Evolutionary conservation across 2,113 vertebrate species (phyloP).

Genomic region (Eupsittula cactorum): DNA sequence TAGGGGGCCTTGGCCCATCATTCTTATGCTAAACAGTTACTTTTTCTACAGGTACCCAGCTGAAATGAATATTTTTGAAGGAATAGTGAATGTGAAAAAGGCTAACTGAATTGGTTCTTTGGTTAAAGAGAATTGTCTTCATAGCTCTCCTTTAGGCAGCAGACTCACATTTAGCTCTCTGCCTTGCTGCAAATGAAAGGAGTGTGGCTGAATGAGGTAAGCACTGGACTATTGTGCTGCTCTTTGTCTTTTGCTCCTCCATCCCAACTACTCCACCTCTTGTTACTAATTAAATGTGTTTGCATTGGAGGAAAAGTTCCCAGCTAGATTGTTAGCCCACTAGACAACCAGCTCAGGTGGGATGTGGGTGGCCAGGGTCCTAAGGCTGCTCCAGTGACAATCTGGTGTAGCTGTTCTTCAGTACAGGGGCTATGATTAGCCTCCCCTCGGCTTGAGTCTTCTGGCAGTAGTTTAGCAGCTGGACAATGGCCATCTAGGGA

Average conservation of each 20-base stretch:
- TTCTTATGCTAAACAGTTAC: conserved; percentile 64
- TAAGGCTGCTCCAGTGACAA: not conserved
- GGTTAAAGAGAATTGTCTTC: conserved; percentile 14
- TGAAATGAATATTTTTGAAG: conserved; percentile 45
- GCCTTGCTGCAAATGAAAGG: not conserved
- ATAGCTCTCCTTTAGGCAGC: not conserved
- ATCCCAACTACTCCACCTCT: not conserved
- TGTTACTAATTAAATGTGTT: conserved; percentile 19
- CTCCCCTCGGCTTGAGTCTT: not conserved
- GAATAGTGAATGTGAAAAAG: conserved; percentile 39
- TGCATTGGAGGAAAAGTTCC: not conserved
- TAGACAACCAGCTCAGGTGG: not conserved
- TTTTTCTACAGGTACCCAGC: conserved; percentile 54
- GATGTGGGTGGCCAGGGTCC: not conserved
- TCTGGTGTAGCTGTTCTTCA: not conserved
- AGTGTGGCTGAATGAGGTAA: not conserved
- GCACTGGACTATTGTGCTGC: not conserved
- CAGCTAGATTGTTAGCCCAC: not conserved
- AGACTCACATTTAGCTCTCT: not conserved
- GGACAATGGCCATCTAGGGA: not conserved
- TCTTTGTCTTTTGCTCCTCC: not conserved
- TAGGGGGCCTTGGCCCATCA: conserved; percentile 58
- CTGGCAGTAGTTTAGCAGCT: not conserved
- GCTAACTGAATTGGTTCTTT: conserved; percentile 4
- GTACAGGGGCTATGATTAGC: not conserved